phyloP scores from a whole-genome alignment of 2,797 vertebrate species.

The Siniperca undulata region DNA sequence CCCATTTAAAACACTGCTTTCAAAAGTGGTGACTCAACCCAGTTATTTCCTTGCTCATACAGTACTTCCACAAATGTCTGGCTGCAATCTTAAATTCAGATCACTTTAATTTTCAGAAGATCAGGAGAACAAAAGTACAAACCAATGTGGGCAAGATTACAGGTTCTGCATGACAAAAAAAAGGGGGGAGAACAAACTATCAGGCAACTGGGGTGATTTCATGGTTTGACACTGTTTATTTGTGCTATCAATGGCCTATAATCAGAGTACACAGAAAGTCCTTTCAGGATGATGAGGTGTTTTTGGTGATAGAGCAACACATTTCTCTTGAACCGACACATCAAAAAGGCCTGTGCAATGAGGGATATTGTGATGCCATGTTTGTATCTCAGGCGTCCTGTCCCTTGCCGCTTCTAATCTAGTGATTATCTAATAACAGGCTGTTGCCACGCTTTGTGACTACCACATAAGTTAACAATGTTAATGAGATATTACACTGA shows the following conservation, averaged over 20 bases:
- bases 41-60: neutral
- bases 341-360: conserved; percentile 1
- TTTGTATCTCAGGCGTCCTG: conserved; percentile 18
- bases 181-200: conserved; percentile 19
- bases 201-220: conserved; percentile 22
- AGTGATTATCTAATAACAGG: conserved; percentile 61
- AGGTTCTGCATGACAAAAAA: conserved; percentile 31
- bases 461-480: conserved; percentile 51
- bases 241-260: conserved; percentile 48
- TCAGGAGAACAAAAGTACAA: neutral
- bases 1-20: conserved; percentile 14
- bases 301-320: conserved; percentile 27
- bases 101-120: conserved; percentile 1
- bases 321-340: conserved; percentile 21
- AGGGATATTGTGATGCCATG: conserved; percentile 10
- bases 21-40: neutral
- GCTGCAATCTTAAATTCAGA: conserved; percentile 3
- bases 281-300: conserved; percentile 37
- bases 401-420: conserved; percentile 45
- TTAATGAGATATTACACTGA: conserved; percentile 71
- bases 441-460: conserved; percentile 34
- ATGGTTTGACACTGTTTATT: conserved; percentile 62
- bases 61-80: neutral
- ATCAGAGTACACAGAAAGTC: conserved; percentile 47
- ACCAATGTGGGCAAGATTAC: conserved; percentile 23